phyloP scores from a whole-genome alignment of 2,113 vertebrate genomes.

The Nestor notabilis region DNA sequence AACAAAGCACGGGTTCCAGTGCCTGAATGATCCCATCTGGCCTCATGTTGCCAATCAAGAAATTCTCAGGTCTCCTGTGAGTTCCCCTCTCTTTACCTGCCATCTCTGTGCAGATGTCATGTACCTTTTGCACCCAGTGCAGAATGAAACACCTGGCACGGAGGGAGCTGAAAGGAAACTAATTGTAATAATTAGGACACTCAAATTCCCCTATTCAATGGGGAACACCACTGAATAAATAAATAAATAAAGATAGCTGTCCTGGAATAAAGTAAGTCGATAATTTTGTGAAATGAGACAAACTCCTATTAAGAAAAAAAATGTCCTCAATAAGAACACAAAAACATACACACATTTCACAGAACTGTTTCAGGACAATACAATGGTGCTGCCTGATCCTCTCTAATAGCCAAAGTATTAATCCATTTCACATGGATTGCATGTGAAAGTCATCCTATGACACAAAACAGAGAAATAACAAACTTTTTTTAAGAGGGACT shows the following conservation, averaged over 20 bases:
- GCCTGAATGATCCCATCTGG: background rate
- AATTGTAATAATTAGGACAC: background rate
- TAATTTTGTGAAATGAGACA: background rate
- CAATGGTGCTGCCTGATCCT: background rate
- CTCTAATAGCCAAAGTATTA: background rate
- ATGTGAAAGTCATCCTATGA: background rate
- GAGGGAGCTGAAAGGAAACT: background rate
- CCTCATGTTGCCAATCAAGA: background rate
- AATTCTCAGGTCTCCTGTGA: background rate
- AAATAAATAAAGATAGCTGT: too few relatives aligned
- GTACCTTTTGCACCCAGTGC: background rate
- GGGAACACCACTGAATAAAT: fast-evolving
- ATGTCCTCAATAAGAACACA: background rate
- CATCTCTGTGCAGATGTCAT: background rate
- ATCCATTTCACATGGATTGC: too few relatives aligned
- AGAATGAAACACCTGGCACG: background rate
- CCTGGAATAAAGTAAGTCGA: background rate
- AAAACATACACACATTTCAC: background rate
- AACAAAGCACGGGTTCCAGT: background rate
- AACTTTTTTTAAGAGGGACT: background rate
- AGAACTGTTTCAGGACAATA: background rate
- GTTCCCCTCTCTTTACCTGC: background rate
- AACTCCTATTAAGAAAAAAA: background rate
- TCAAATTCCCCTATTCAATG: background rate
- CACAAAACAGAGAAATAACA: background rate